A percentile compares a stretch with the other conserved stretches of the same genome.
Conservation (phyloP, 2,797 vertebrate species). For the Eulemur rubriventer region DNA sequence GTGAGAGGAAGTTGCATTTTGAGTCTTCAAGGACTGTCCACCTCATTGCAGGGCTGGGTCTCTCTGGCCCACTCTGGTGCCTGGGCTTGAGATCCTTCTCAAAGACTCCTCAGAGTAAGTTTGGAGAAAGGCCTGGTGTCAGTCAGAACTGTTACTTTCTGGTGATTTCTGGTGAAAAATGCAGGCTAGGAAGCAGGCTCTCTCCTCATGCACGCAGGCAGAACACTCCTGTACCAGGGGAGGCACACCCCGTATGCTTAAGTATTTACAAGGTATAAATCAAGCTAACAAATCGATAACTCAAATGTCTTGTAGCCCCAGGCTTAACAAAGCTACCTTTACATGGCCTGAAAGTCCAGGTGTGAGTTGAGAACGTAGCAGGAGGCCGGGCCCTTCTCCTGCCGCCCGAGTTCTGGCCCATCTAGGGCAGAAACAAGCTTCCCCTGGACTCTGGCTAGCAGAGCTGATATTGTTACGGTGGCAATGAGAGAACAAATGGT, state of each 20-base stretch:
- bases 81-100: not conserved
- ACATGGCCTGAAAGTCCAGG: not conserved
- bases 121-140: not conserved
- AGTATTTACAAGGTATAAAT: not conserved
- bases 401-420: not conserved
- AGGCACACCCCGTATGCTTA: not conserved
- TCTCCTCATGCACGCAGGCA: not conserved
- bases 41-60: too few species aligned
- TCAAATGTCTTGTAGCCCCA: not conserved
- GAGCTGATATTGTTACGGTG: not conserved
- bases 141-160: not conserved
- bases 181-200: not conserved
- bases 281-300: not conserved
- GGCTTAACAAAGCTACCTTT: not conserved
- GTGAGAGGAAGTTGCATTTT: too few species aligned
- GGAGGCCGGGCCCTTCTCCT: too few species aligned
- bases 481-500: not conserved
- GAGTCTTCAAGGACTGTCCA: too few species aligned
- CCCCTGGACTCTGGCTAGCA: not conserved
- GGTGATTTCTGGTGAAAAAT: not conserved
- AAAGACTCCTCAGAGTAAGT: not conserved
- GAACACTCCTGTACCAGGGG: accelerated
- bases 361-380: not conserved
- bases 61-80: not conserved
- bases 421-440: not conserved